phyloP scores from a whole-genome alignment of 1,140 invertebrate genomes.

The Penaeus vannamei region DNA sequence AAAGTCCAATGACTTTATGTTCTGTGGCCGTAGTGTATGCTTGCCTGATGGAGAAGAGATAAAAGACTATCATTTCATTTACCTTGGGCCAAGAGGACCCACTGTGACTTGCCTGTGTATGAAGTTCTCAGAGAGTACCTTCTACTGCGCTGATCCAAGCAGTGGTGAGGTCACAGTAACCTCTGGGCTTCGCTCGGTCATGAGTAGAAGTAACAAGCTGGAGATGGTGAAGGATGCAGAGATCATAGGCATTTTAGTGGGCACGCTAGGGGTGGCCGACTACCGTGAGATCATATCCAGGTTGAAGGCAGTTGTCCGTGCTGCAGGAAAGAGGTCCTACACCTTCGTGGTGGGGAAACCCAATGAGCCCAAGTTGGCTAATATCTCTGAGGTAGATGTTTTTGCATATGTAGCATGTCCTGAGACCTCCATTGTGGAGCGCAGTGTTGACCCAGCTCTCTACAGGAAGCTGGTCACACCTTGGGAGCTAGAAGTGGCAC shows the following conservation, averaged over 20 bases:
- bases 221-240: conserved; percentile 92
- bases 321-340: conserved; percentile 87
- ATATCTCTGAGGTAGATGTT: conserved; percentile 92
- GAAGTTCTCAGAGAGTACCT: conserved; percentile 72
- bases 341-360: conserved; percentile 93
- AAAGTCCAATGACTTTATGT: background rate
- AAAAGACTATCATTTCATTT: conserved; percentile 75
- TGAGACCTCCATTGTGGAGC: conserved; percentile 86
- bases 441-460: conserved; percentile 80
- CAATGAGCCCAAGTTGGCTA: conserved; percentile 92
- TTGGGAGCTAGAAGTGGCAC: conserved; percentile 92
- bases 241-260: conserved; percentile 89
- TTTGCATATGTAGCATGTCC: conserved; percentile 93
- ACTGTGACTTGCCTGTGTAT: conserved; percentile 75
- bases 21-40: conserved; percentile 64
- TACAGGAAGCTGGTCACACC: conserved; percentile 92
- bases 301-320: conserved; percentile 81
- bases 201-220: conserved; percentile 84
- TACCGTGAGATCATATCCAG: conserved; percentile 84
- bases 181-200: conserved; percentile 74
- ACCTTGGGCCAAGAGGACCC: conserved; percentile 74
- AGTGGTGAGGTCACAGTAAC: conserved; percentile 67
- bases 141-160: conserved; percentile 72
- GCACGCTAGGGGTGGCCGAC: conserved; percentile 86
- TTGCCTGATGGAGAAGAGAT: conserved; percentile 68